Percentiles rank a stretch among this genome's conserved stretches.
phyloP scores from a whole-genome alignment of 2,113 vertebrate genomes.

The Prolemur simus region DNA sequence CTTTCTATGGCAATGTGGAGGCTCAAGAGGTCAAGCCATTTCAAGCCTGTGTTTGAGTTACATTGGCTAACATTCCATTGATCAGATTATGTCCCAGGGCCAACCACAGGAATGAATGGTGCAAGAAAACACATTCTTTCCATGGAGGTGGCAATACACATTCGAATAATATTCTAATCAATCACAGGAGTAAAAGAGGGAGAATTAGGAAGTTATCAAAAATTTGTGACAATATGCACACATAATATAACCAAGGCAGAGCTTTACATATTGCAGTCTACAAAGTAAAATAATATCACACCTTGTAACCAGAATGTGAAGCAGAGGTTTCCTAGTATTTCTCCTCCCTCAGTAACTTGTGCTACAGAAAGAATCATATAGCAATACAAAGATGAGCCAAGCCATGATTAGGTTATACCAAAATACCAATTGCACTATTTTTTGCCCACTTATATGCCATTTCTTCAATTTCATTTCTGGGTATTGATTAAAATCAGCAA shows the following conservation, averaged over 20 bases:
- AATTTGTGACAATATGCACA: not conserved
- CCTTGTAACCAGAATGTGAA: not conserved
- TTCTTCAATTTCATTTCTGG: slow-evolving; percentile 7
- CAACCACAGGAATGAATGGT: not conserved
- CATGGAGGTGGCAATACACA: not conserved
- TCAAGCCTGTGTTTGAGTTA: not conserved
- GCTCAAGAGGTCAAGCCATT: not conserved
- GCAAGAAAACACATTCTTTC: not conserved
- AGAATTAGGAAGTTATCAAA: not conserved
- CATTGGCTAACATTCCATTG: not conserved
- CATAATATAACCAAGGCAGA: not conserved
- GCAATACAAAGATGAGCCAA: not conserved
- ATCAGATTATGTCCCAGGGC: not conserved
- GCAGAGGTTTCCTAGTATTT: not conserved
- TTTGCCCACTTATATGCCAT: not conserved
- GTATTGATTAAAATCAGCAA: slow-evolving; percentile 19
- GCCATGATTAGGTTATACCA: not conserved
- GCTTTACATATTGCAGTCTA: not conserved
- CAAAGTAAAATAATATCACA: not conserved
- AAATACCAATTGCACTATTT: not conserved
- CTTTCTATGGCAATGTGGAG: not conserved
- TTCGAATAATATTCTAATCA: not conserved
- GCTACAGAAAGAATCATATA: not conserved
- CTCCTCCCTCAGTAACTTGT: not conserved
- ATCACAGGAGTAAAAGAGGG: not conserved